Percentiles rank a stretch among this genome's conserved stretches.
These are phyloP conservation scores for Andrena bucephala DNA, from an alignment of 2,888 invertebrate genomes.

Conservation along the genomic window DNA sequence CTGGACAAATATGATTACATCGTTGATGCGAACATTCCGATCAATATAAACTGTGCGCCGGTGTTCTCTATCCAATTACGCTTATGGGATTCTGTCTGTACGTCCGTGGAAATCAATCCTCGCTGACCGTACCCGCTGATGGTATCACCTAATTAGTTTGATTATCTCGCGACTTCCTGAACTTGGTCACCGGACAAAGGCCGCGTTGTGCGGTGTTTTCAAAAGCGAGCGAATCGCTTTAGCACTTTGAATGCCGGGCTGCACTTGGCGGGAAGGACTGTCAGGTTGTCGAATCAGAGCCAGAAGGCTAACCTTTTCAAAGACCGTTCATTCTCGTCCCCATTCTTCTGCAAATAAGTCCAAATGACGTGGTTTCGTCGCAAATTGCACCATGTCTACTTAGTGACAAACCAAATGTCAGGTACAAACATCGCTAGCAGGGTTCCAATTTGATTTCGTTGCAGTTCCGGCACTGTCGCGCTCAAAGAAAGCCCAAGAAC, in stretches of 20 bases:
- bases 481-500: slow-evolving; percentile 25
- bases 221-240: neutral
- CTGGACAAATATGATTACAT: slow-evolving; percentile 74
- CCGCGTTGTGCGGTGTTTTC: slow-evolving; percentile 10
- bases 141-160: slow-evolving; percentile 70
- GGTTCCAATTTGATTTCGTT: slow-evolving; percentile 15
- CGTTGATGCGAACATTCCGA: slow-evolving; percentile 73
- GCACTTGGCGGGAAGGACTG: too few relatives aligned
- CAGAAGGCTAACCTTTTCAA: neutral
- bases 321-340: neutral
- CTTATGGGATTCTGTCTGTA: slow-evolving; percentile 64
- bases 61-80: slow-evolving; percentile 73
- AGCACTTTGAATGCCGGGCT: neutral
- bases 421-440: neutral
- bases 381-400: neutral
- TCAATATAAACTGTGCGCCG: slow-evolving; percentile 69
- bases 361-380: neutral
- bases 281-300: too few relatives aligned
- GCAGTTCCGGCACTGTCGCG: slow-evolving; percentile 8
- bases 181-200: slow-evolving; percentile 28
- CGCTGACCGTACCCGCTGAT: slow-evolving; percentile 55
- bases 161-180: slow-evolving; percentile 64
- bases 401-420: slow-evolving; percentile 6
- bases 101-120: slow-evolving; percentile 69
- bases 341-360: neutral